phyloP scores from a whole-genome alignment of 2,113 vertebrate genomes.

The Cinclus cinclus region DNA sequence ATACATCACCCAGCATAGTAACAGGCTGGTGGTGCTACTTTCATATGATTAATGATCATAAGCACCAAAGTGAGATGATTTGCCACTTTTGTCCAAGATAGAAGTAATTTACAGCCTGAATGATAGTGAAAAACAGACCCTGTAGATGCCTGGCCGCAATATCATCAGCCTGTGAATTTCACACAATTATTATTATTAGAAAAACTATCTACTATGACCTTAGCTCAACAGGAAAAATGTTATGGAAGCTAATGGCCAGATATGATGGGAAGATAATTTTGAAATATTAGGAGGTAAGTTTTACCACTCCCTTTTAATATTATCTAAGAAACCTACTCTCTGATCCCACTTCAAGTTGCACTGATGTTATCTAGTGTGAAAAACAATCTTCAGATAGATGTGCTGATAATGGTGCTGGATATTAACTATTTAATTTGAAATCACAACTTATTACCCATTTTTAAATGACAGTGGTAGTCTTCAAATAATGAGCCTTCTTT shows the following conservation, averaged over 20 bases:
- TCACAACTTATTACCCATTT: not conserved
- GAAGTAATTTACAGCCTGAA: slow-evolving; percentile 40
- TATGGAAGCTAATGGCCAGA: not conserved
- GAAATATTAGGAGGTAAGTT: not conserved
- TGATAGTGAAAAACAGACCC: slow-evolving; percentile 5
- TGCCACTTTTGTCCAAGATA: slow-evolving; percentile 28
- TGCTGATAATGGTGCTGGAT: not conserved
- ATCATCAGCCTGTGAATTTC: not conserved
- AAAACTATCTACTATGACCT: not conserved
- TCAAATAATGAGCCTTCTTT: not conserved
- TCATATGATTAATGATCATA: slow-evolving; percentile 26
- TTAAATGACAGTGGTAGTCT: not conserved
- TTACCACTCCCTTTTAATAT: not conserved
- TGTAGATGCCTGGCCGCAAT: not conserved
- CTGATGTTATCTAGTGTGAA: not conserved
- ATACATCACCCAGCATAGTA: slow-evolving; percentile 4
- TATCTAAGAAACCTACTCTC: not conserved
- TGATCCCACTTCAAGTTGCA: not conserved
- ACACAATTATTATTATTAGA: not conserved
- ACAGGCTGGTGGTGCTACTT: not conserved
- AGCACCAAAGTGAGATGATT: slow-evolving; percentile 36
- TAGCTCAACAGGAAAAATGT: not conserved
- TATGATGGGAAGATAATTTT: not conserved
- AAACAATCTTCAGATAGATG: not conserved
- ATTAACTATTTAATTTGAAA: not conserved